These are phyloP conservation scores for Serripes groenlandicus DNA, from an alignment of 2,888 invertebrate genomes.

Conservation along the genomic window DNA sequence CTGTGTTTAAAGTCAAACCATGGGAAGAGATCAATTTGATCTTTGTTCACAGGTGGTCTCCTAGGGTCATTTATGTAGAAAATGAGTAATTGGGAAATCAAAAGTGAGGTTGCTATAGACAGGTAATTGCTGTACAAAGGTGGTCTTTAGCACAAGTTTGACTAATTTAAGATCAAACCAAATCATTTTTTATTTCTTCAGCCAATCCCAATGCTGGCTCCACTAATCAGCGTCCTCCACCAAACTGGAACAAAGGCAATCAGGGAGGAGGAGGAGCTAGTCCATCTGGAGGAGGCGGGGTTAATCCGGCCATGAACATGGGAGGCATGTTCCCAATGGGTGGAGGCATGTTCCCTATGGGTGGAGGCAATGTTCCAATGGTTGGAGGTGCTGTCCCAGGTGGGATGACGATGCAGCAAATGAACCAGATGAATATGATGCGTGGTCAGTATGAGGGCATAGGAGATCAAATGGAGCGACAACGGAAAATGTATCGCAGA, in stretches of 20 bases:
- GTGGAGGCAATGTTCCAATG: neutral
- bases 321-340: neutral
- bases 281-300: neutral
- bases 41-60: too few species aligned
- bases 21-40: too few species aligned
- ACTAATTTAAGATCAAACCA: too few species aligned
- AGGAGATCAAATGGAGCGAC: constrained; percentile 33
- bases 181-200: too few species aligned
- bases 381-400: neutral
- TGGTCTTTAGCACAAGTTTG: too few species aligned
- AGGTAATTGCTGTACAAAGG: too few species aligned
- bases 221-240: constrained; percentile 17
- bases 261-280: neutral
- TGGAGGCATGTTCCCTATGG: neutral
- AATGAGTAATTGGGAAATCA: too few species aligned
- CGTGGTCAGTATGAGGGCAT: constrained; percentile 14
- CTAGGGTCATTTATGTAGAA: too few species aligned
- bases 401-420: constrained; percentile 2
- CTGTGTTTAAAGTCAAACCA: too few species aligned
- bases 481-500: constrained; percentile 16
- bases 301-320: neutral
- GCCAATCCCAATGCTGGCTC: too few species aligned
- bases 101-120: too few species aligned
- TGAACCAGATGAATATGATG: constrained; percentile 21
- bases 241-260: constrained; percentile 17